Conservation (phyloP, 2,888 invertebrate species). For the Lymantria monacha region DNA sequence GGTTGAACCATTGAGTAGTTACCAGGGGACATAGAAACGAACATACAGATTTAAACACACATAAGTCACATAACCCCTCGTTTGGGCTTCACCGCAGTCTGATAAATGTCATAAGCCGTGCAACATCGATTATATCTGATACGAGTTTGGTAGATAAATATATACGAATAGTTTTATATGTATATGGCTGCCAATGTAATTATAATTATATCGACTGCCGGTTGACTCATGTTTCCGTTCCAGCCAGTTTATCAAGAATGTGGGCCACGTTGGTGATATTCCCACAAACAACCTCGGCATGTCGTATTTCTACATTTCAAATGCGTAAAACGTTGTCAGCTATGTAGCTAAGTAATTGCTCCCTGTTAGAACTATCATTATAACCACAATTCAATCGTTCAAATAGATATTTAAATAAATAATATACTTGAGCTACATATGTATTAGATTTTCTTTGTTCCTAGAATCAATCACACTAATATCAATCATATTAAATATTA, state of each 20-base stretch:
- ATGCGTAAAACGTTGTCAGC: conserved; percentile 32
- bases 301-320: conserved; percentile 46
- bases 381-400: conserved; percentile 22
- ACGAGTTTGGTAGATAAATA: too few relatives aligned
- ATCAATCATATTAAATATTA: too few relatives aligned
- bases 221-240: conserved; percentile 70
- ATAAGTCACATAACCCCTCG: too few relatives aligned
- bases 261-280: conserved; percentile 60
- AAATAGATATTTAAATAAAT: conserved; percentile 10
- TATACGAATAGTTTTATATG: conserved; percentile 10
- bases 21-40: too few relatives aligned
- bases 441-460: not conserved
- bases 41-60: too few relatives aligned
- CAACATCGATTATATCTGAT: too few relatives aligned
- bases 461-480: too few relatives aligned
- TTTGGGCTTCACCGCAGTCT: too few relatives aligned
- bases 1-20: too few relatives aligned
- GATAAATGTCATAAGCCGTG: too few relatives aligned
- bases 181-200: conserved; percentile 33
- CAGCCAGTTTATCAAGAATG: conserved; percentile 71
- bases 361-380: conserved; percentile 25
- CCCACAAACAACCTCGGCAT: conserved; percentile 44
- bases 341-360: conserved; percentile 34
- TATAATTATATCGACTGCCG: conserved; percentile 47
- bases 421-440: conserved; percentile 1